phyloP scores from a whole-genome alignment of 1,140 invertebrate genomes.

The Schlechtendalia chinensis region DNA sequence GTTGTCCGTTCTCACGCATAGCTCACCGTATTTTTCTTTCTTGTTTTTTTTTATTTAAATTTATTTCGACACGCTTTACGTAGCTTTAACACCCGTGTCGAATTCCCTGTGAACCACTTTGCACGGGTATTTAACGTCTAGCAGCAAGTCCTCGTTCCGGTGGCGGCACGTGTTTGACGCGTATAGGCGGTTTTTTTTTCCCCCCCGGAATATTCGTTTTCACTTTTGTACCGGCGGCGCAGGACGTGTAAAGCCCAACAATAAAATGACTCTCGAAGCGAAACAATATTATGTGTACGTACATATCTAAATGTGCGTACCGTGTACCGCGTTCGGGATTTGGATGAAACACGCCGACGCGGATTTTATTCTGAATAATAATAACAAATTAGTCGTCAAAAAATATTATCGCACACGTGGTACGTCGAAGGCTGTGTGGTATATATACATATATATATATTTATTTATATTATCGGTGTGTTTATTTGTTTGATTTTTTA shows the following conservation, averaged over 20 bases:
- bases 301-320: too few species aligned
- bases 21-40: not conserved
- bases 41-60: not conserved
- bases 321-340: not conserved
- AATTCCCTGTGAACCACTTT: conserved; percentile 23
- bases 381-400: too few species aligned
- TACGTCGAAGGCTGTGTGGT: not conserved
- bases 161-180: too few species aligned
- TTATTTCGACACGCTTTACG: too few species aligned
- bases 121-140: not conserved
- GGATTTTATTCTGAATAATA: not conserved
- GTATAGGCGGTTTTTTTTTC: too few species aligned
- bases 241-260: not conserved
- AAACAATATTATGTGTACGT: not conserved
- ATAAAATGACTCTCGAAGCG: not conserved
- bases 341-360: not conserved
- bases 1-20: not conserved
- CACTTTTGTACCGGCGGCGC: not conserved
- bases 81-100: conserved; percentile 10
- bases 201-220: not conserved
- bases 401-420: too few species aligned
- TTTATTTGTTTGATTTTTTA: too few species aligned
- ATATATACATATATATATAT: too few species aligned
- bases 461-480: not conserved
- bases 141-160: too few species aligned